Conservation (phyloP, 2,113 vertebrate species). For the Tricholaema leucomelas region DNA sequence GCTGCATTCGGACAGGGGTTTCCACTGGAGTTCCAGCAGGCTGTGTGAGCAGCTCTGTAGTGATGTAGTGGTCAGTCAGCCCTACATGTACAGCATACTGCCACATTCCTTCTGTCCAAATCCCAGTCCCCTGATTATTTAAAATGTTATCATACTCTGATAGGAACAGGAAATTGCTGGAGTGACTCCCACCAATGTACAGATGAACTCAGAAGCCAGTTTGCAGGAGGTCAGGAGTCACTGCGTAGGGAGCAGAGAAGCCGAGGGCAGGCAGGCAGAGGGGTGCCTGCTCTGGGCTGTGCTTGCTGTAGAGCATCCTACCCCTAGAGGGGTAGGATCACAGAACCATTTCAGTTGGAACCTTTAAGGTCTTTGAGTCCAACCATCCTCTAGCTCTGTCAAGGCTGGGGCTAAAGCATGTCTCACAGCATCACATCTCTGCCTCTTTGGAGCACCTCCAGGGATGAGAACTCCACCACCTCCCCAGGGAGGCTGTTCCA, state of each 20-base stretch:
- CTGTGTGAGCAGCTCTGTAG: neutral
- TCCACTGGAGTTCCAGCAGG: neutral
- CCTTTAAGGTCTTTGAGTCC: too few relatives aligned
- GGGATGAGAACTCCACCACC: too few relatives aligned
- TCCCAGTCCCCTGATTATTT: neutral
- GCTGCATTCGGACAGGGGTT: neutral
- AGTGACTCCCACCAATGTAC: neutral
- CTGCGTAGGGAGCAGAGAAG: neutral
- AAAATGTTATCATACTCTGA: neutral
- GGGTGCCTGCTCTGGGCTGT: neutral
- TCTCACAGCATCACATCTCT: too few relatives aligned
- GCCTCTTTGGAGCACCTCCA: too few relatives aligned
- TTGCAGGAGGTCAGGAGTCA: neutral
- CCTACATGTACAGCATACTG: neutral
- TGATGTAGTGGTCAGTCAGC: neutral
- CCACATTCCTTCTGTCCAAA: neutral
- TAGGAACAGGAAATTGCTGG: neutral
- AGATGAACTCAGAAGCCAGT: accelerated
- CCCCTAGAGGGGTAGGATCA: neutral
- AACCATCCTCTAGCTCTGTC: too few relatives aligned
- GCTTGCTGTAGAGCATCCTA: neutral
- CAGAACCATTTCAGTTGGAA: too few relatives aligned
- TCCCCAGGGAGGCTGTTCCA: too few relatives aligned
- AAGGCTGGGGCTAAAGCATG: too few relatives aligned
- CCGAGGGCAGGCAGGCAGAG: neutral